phyloP scores from a whole-genome alignment of 2,113 vertebrate genomes.

The Notothenia rossii region DNA sequence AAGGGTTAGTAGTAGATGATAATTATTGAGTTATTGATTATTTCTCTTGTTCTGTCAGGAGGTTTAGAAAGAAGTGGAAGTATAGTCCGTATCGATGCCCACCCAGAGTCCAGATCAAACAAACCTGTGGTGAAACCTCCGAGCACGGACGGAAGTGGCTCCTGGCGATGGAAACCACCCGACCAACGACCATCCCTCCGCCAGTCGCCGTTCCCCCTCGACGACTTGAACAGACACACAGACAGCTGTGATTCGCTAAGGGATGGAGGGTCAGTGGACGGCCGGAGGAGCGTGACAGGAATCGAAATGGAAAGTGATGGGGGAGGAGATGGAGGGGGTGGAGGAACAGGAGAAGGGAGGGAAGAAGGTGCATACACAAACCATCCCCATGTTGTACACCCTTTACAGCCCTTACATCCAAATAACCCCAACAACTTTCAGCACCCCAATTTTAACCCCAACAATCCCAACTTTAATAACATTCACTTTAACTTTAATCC shows the following conservation, averaged over 20 bases:
- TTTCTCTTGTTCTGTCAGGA: conserved; percentile 37
- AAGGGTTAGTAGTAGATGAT: background rate
- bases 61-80: conserved; percentile 79
- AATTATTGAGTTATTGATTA: background rate
- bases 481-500: conserved; percentile 35
- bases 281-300: conserved; percentile 85
- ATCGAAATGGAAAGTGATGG: conserved; percentile 62
- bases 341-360: conserved; percentile 26
- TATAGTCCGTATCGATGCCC: conserved; percentile 93
- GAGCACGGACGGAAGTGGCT: conserved; percentile 92
- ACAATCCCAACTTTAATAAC: conserved; percentile 47
- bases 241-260: conserved; percentile 92
- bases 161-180: conserved; percentile 94
- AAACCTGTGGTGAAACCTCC: conserved; percentile 93
- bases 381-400: conserved; percentile 71
- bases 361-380: conserved; percentile 49
- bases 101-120: conserved; percentile 87
- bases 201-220: conserved; percentile 89
- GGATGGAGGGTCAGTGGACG: conserved; percentile 87
- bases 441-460: conserved; percentile 44
- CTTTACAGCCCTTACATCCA: conserved; percentile 67
- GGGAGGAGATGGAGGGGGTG: conserved; percentile 47
- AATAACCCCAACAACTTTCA: conserved; percentile 58
- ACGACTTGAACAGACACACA: conserved; percentile 91
- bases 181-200: conserved; percentile 90